Base-by-base conservation (phyloP, 2,888 invertebrate species). In the Euspilapteryx auroguttella region DNA sequence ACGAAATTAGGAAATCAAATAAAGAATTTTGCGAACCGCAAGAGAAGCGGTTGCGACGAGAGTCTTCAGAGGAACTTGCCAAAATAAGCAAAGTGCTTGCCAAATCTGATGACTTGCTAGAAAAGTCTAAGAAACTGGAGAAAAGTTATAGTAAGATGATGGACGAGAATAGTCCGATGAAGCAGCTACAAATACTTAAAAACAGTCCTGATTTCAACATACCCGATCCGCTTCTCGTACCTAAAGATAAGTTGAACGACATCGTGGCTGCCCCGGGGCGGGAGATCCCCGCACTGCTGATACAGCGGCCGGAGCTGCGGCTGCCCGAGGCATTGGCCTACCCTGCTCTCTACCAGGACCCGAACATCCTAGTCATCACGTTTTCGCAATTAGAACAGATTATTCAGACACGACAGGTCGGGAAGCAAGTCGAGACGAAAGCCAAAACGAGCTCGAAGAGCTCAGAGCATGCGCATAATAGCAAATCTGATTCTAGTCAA, bases 191-290 rank as follows among this genome's bases (percentile, higher is more conserved):
- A 38, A 78, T 83, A 46, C 66, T 91, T 13, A 77, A 86, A 34
- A 73, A 77, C 26, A 84, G 83, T 42, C 75, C 82, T 5, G 81
- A 82, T 37, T 80, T 86, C 45, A 81, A 84, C 50, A 81, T 91
- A 47, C 90, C 90, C 23, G 89, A 91, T 71, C 90, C 90, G 7
- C 75, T 91, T 43, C 57, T 91, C 34, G 84, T 91, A 35, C 91
- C 91, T 28, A 86, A 87, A 58, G 85, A 87, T 44, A 81, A 82
- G 42, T 59, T 91, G 26, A 83, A 84, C 28, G 79, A 80, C 12
- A 81, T 91, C 21, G 66, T 90, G 13, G 79, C 82, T 2, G 80
- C 83, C 3, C 91, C 91, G 1, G 86, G 81, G 2, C 79, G 77
- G 28, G 90, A 90, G 69, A 89, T 91, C 34, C 89, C 89, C 0